phyloP scores from a whole-genome alignment of 2,113 vertebrate genomes.

The Elgaria multicarinata region DNA sequence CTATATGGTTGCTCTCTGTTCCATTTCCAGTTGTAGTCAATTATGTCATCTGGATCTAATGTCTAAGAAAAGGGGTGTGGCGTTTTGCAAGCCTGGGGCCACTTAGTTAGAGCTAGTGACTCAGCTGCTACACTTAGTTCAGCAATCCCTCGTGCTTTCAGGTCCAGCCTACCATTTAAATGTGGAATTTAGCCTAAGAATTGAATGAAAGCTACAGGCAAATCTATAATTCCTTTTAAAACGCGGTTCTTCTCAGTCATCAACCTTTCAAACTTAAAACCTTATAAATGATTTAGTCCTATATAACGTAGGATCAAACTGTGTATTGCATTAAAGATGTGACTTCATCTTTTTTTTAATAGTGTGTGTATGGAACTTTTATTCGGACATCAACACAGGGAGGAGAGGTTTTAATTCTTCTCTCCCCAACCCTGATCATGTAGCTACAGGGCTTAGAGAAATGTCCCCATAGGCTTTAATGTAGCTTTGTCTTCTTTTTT shows the following conservation, averaged over 20 bases:
- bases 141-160: not conserved
- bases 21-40: not conserved
- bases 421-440: not conserved
- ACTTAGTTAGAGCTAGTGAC: not conserved
- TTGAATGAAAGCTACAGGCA: not conserved
- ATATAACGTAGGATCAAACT: not conserved
- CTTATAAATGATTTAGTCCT: not conserved
- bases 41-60: not conserved
- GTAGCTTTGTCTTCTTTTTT: too few relatives aligned
- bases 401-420: not conserved
- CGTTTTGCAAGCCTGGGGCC: not conserved
- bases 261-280: not conserved
- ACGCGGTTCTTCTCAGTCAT: not conserved
- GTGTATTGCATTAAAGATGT: too few relatives aligned
- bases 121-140: not conserved
- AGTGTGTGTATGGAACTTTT: not conserved
- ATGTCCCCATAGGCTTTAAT: too few relatives aligned
- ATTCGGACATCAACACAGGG: not conserved
- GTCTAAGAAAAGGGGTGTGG: not conserved
- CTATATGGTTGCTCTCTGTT: not conserved
- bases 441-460: too few relatives aligned
- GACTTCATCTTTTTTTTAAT: not conserved
- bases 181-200: not conserved
- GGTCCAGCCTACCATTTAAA: not conserved
- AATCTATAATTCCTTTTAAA: not conserved